Evolutionary conservation across 2,113 vertebrate species (phyloP).

Genomic region (Hipposideros armiger): DNA sequence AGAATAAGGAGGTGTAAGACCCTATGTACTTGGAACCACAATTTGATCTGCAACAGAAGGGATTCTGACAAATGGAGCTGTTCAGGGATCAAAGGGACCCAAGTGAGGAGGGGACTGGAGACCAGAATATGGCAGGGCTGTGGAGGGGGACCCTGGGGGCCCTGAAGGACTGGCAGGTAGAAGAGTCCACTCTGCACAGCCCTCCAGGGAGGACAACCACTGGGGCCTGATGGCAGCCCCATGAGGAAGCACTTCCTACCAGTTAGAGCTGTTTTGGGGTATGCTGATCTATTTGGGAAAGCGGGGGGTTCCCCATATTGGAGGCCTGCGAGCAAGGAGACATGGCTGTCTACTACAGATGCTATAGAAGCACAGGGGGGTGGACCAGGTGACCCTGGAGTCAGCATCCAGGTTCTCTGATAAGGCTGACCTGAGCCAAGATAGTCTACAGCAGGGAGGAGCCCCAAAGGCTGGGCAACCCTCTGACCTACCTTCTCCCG

Average conservation of each 20-base stretch:
- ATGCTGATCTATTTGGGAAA: background rate
- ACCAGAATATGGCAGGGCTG: rapidly evolving
- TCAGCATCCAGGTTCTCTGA: background rate
- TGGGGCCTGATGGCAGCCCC: background rate
- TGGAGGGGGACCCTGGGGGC: rapidly evolving
- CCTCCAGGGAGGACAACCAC: background rate
- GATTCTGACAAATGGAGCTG: background rate
- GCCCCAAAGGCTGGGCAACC: background rate
- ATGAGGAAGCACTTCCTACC: background rate
- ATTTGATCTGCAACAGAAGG: background rate
- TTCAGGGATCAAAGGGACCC: background rate
- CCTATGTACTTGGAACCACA: background rate
- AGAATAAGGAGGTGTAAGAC: background rate
- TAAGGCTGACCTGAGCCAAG: background rate
- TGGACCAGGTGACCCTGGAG: background rate
- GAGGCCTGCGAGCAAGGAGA: background rate
- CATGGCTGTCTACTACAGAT: background rate
- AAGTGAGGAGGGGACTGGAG: background rate
- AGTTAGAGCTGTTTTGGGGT: background rate
- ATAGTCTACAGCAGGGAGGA: too few relatives aligned
- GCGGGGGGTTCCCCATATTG: background rate
- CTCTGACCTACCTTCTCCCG: constrained; percentile 86
- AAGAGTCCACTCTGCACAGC: background rate
- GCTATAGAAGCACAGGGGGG: background rate
- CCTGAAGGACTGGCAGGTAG: background rate